These are phyloP conservation scores for Pelobates fuscus DNA, from an alignment of 2,113 vertebrate species.

Conservation along the genomic window DNA sequence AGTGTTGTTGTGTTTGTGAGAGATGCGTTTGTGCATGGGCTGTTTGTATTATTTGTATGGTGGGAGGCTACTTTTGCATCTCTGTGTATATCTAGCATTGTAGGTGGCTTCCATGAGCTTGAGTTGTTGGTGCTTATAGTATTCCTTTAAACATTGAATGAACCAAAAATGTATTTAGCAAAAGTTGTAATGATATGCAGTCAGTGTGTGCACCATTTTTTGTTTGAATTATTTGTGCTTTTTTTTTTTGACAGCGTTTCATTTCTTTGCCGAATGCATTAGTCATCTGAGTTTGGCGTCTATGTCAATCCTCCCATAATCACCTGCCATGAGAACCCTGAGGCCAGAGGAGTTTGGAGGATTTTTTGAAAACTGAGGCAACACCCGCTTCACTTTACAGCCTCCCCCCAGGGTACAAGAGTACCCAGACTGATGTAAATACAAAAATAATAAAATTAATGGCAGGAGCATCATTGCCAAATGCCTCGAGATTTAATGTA, in stretches of 20 bases:
- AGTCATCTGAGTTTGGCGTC: not conserved
- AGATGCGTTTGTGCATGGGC: no score
- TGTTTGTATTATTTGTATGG: no score
- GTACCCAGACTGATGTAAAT: constrained; percentile 10
- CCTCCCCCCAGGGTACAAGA: not conserved
- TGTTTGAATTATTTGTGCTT: not conserved
- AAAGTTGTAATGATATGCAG: no score
- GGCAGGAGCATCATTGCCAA: not conserved
- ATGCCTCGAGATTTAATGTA: not conserved
- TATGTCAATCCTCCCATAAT: constrained; percentile 6
- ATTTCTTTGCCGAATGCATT: not conserved
- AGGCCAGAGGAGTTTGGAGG: not conserved
- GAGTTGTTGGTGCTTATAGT: no score
- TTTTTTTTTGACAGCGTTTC: not conserved
- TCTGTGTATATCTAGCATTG: no score
- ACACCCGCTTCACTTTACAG: constrained; percentile 6
- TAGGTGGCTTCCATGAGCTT: no score
- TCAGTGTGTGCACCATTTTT: no score
- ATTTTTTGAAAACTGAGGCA: constrained; percentile 3
- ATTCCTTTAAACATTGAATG: no score
- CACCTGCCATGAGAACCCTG: not conserved
- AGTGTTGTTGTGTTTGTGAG: no score
- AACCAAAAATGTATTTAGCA: no score
- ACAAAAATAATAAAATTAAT: not conserved
- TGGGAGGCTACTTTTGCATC: no score